Conservation (phyloP, 2,888 invertebrate species). For the Smittia sp. region DNA sequence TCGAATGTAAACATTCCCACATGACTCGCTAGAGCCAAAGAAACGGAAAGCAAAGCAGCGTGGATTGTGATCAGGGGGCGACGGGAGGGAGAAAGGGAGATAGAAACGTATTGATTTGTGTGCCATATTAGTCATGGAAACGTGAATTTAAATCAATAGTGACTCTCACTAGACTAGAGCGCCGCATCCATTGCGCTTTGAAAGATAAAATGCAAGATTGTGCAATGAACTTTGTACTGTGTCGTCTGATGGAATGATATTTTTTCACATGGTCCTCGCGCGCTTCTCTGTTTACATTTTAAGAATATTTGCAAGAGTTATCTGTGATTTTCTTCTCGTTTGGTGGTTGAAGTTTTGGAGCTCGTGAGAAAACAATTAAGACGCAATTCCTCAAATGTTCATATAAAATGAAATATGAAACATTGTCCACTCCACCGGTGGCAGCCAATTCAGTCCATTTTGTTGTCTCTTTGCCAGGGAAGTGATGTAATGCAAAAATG, state of each 20-base stretch:
- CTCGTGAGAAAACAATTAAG: not conserved
- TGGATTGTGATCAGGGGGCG: conserved; percentile 6
- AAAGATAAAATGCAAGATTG: too few species aligned
- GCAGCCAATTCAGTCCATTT: not conserved
- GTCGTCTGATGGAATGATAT: too few species aligned
- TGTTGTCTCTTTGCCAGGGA: conserved; percentile 52
- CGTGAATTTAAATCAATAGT: conserved; percentile 9
- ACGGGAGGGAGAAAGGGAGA: not conserved
- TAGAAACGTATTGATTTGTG: not conserved
- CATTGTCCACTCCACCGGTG: not conserved
- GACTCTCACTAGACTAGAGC: not conserved
- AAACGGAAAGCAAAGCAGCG: not conserved
- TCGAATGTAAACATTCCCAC: conserved; percentile 25
- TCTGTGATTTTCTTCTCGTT: not conserved
- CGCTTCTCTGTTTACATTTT: too few species aligned
- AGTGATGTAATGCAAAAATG: conserved; percentile 62
- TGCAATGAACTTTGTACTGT: too few species aligned
- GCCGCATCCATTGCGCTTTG: not conserved
- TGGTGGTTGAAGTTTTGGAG: not conserved
- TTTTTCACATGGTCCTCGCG: too few species aligned
- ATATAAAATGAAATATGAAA: not conserved
- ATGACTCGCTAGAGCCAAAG: conserved; percentile 2
- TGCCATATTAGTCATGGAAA: conserved; percentile 4
- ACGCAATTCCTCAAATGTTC: not conserved
- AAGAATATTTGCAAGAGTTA: not conserved